phyloP scores from a whole-genome alignment of 92 coral and sea anemone species.

The Siderastrea siderea region DNA sequence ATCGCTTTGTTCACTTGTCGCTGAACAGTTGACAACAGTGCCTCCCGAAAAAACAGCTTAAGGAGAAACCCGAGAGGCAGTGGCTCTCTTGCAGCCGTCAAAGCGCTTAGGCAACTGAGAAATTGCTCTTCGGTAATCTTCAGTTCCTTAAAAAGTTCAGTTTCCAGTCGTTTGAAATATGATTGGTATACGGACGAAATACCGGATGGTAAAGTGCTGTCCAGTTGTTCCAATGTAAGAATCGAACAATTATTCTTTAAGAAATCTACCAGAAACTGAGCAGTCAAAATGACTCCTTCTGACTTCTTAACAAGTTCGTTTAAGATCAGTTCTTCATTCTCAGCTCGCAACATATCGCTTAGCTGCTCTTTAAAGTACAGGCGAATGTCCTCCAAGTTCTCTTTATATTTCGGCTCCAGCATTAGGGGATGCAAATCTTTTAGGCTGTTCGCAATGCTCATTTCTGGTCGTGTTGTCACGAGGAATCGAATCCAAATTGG shows the following conservation, averaged over 20 bases:
- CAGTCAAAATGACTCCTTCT: constrained; percentile 1
- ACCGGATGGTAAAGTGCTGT: not conserved
- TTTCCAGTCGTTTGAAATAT: constrained; percentile 1
- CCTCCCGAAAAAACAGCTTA: not conserved
- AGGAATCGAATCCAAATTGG: constrained; percentile 51
- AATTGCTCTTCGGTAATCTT: too few relatives aligned
- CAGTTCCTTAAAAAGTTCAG: not conserved
- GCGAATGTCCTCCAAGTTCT: constrained; percentile 46
- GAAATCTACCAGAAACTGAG: constrained; percentile 23
- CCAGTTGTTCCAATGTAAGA: not conserved
- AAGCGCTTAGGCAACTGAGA: not conserved
- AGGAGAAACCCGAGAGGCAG: not conserved
- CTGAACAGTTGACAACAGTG: not conserved
- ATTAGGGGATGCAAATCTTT: constrained; percentile 30
- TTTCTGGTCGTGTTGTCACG: constrained; percentile 36
- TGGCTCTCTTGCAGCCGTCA: not conserved
- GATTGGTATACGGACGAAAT: not conserved
- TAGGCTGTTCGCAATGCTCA: constrained; percentile 21
- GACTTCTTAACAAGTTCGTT: constrained; percentile 42
- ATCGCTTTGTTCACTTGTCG: constrained; percentile 13
- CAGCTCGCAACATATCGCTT: not conserved
- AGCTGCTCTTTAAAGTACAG: not conserved
- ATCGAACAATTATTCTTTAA: not conserved
- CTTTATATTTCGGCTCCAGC: constrained; percentile 36
- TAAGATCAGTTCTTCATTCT: constrained; percentile 2